These are phyloP conservation scores for Melanotaenia boesemani DNA, from an alignment of 2,797 vertebrate genomes.

Conservation along the genomic window DNA sequence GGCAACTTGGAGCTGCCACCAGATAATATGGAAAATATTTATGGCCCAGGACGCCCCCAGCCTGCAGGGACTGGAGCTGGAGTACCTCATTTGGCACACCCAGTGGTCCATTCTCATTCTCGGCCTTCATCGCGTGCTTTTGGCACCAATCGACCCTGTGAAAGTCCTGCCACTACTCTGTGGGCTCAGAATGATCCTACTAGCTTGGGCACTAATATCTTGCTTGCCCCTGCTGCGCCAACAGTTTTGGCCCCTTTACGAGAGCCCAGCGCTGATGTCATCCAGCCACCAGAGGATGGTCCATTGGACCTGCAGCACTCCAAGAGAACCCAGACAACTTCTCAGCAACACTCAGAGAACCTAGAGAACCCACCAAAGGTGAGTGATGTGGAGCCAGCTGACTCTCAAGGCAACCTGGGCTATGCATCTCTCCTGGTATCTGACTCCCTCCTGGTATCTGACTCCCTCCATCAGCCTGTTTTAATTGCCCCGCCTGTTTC, in stretches of 20 bases:
- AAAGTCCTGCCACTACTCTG: conserved; percentile 95
- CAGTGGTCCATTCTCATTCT: conserved; percentile 79
- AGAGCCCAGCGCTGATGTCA: conserved; percentile 85
- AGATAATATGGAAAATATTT: conserved; percentile 95
- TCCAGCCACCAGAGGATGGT: conserved; percentile 92
- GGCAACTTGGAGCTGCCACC: conserved; percentile 97
- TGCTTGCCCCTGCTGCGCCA: conserved; percentile 94
- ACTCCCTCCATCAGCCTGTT: conserved; percentile 89
- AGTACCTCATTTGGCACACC: conserved; percentile 53
- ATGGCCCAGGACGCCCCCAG: conserved; percentile 70
- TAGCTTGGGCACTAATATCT: conserved; percentile 89
- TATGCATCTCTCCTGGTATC: conserved; percentile 92
- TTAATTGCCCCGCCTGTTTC: conserved; percentile 93
- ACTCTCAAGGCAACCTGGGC: conserved; percentile 89
- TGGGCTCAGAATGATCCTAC: conserved; percentile 94
- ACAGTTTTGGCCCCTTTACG: conserved; percentile 86
- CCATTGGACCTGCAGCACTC: conserved; percentile 79
- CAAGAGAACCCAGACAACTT: conserved; percentile 59
- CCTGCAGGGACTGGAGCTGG: conserved; percentile 40
- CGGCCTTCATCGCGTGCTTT: conserved; percentile 85
- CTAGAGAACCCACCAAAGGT: conserved; percentile 96
- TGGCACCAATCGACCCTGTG: conserved; percentile 87
- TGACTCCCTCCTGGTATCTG: conserved; percentile 89
- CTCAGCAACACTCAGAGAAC: conserved; percentile 89
- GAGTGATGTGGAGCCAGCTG: conserved; percentile 84